These are phyloP conservation scores for Hemiscyllium ocellatum DNA, from an alignment of 2,113 vertebrate species.

Conservation along the genomic window DNA sequence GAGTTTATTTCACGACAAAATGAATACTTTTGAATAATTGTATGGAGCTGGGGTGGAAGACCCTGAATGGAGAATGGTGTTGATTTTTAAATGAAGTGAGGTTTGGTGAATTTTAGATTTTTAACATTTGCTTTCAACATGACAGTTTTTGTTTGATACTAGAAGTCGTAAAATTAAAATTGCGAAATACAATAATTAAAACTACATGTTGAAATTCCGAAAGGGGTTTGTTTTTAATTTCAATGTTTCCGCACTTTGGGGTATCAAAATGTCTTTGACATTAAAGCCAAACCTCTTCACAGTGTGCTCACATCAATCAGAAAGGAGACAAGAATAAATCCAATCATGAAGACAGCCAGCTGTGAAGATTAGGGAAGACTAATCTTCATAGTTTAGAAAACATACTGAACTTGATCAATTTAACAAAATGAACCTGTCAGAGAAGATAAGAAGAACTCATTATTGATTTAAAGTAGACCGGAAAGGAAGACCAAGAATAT, in stretches of 20 bases:
- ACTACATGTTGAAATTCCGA: background rate
- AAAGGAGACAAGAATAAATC: background rate
- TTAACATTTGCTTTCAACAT: slow-evolving; percentile 5
- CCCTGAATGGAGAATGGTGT: background rate
- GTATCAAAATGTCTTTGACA: background rate
- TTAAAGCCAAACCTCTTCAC: background rate
- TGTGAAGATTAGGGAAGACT: background rate
- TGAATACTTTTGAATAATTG: background rate
- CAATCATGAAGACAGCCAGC: background rate
- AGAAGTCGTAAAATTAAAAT: background rate
- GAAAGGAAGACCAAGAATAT: background rate
- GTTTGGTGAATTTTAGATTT: slow-evolving; percentile 15
- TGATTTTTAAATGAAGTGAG: background rate
- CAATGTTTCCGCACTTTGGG: background rate
- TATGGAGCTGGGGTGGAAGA: background rate
- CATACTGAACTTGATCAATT: background rate
- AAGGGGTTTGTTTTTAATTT: background rate
- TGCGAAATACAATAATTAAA: slow-evolving; percentile 33
- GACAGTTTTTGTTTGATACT: slow-evolving; percentile 13
- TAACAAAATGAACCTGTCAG: background rate
- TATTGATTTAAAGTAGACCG: background rate
- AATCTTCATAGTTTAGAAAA: background rate
- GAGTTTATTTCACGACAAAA: background rate
- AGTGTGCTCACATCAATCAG: background rate
- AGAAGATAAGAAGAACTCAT: background rate